Evolutionary conservation across 2,113 vertebrate species (phyloP).

Genomic region (Pyxicephalus adspersus): DNA sequence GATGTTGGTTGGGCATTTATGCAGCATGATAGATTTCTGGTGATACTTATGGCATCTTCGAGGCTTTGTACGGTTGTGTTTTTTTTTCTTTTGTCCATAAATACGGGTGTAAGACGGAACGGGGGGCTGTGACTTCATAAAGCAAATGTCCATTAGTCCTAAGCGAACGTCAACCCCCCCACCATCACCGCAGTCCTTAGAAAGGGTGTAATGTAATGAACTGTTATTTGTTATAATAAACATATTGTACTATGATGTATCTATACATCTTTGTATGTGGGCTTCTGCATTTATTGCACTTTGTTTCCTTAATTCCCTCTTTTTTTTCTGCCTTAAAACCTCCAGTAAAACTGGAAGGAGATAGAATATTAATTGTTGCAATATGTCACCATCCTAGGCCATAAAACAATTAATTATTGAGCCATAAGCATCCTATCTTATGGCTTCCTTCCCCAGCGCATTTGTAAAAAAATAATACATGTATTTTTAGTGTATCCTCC

Average conservation of each 20-base stretch:
- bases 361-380: conserved; percentile 47
- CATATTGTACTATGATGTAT: conserved; percentile 25
- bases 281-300: background rate
- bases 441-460: background rate
- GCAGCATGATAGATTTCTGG: conserved; percentile 57
- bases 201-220: background rate
- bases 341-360: background rate
- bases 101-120: conserved; percentile 66
- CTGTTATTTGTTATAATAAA: conserved; percentile 61
- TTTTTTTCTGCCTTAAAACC: conserved; percentile 12
- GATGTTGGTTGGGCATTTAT: conserved; percentile 77
- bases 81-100: conserved; percentile 56
- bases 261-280: accelerated
- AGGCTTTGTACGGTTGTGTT: conserved; percentile 11
- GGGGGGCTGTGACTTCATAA: conserved; percentile 65
- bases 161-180: conserved; percentile 3
- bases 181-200: background rate
- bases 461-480: conserved; percentile 1
- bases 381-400: conserved; percentile 20
- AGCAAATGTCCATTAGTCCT: conserved; percentile 60
- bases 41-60: conserved; percentile 45
- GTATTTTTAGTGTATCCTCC: conserved; percentile 5
- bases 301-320: background rate
- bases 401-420: conserved; percentile 49
- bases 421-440: background rate